Evolutionary conservation across 2,888 invertebrate species (phyloP).

Genomic region (Erebia aethiops): DNA sequence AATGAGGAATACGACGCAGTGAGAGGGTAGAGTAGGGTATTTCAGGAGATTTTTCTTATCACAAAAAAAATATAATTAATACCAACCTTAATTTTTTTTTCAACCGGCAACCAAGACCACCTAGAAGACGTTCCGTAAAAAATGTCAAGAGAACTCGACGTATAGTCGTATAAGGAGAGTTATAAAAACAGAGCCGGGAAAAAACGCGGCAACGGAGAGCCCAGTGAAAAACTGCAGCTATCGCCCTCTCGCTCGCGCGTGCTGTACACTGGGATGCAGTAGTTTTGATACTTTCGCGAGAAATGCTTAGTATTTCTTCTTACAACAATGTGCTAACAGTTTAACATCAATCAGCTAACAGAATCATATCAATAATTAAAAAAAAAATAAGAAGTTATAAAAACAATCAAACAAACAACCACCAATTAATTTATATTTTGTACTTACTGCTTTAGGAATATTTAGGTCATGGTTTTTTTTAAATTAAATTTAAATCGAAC

Average conservation of each 20-base stretch:
- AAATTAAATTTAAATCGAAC: too few species aligned
- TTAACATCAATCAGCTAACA: too few species aligned
- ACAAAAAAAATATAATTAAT: not conserved
- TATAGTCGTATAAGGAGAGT: slow-evolving; percentile 58
- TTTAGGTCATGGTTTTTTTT: too few species aligned
- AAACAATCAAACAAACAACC: too few species aligned
- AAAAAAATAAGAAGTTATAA: too few species aligned
- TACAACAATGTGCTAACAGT: not conserved
- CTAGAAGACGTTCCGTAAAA: slow-evolving; percentile 54
- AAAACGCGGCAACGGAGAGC: slow-evolving; percentile 55
- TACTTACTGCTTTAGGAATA: too few species aligned
- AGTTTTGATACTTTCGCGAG: slow-evolving; percentile 62
- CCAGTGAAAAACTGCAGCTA: slow-evolving; percentile 68
- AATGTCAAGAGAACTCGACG: slow-evolving; percentile 59
- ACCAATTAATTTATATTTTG: too few species aligned
- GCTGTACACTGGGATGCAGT: slow-evolving; percentile 49
- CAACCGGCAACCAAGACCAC: slow-evolving; percentile 55
- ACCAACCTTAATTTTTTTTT: slow-evolving; percentile 13
- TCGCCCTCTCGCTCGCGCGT: slow-evolving; percentile 62
- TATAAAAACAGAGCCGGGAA: slow-evolving; percentile 68
- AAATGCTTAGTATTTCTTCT: not conserved
- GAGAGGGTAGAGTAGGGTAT: too few species aligned
- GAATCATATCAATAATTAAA: too few species aligned
- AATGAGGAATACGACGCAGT: too few species aligned
- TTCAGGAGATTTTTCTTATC: too few species aligned